phyloP scores from a whole-genome alignment of 1,140 invertebrate species.

The Drosophila carrolli region DNA sequence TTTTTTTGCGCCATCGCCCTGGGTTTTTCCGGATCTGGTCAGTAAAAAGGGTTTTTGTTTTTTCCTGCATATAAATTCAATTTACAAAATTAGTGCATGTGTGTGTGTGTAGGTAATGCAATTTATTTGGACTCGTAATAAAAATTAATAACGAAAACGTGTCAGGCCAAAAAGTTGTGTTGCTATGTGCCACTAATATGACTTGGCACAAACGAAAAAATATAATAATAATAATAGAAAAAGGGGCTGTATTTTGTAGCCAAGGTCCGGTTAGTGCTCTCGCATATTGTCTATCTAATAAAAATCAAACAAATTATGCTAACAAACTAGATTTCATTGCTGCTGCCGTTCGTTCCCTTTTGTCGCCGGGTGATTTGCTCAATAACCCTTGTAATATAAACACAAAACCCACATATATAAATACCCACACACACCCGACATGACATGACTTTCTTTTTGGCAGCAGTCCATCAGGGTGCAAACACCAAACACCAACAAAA shows the following conservation, averaged over 20 bases:
- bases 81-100: constrained; percentile 64
- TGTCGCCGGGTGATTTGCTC: constrained; percentile 78
- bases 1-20: constrained; percentile 2
- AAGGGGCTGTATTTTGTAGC: constrained; percentile 5
- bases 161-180: constrained; percentile 42
- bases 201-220: constrained; percentile 64
- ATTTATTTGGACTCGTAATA: constrained; percentile 77
- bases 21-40: constrained; percentile 4
- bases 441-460: constrained; percentile 77
- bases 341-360: constrained; percentile 39
- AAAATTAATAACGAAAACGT: constrained; percentile 83
- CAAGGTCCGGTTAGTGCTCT: constrained; percentile 21
- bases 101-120: constrained; percentile 61
- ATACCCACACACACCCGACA: constrained; percentile 32
- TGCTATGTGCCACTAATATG: constrained; percentile 66
- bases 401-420: constrained; percentile 39
- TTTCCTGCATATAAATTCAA: constrained; percentile 60
- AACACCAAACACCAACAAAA: constrained; percentile 14
- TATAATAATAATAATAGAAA: constrained; percentile 26
- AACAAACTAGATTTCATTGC: constrained; percentile 79
- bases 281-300: constrained; percentile 70
- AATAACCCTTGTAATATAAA: constrained; percentile 84
- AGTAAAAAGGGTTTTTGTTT: constrained; percentile 44
- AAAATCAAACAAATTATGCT: constrained; percentile 84
- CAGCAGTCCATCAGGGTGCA: constrained; percentile 73